A percentile compares a stretch with the other conserved stretches of the same genome.
Conservation (phyloP, 2,113 vertebrate genomes). For the Edolisoma coerulescens region DNA sequence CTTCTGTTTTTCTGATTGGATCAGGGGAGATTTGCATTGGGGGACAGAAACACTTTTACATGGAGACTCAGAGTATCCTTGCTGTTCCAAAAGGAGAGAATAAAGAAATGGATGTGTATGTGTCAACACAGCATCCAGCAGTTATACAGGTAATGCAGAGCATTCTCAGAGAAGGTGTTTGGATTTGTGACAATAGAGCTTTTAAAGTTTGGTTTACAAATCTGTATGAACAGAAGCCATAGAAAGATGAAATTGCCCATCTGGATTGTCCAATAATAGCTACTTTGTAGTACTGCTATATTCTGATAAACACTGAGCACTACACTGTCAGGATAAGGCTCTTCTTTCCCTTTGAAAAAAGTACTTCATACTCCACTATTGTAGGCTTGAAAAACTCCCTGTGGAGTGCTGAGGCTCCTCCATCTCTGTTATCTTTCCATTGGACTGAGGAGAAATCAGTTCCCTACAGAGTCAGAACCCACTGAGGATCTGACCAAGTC, state of each 20-base stretch:
- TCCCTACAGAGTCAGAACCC: background rate
- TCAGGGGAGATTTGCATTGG: slow-evolving; percentile 70
- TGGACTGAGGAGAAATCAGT: background rate
- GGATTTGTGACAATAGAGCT: background rate
- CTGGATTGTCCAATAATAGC: background rate
- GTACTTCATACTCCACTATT: background rate
- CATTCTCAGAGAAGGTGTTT: background rate
- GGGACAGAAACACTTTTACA: slow-evolving; percentile 79
- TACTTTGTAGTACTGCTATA: background rate
- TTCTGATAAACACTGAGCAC: background rate
- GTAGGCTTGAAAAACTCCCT: background rate
- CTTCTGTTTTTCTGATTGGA: background rate
- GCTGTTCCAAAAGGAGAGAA: slow-evolving; percentile 74
- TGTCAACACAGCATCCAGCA: slow-evolving; percentile 70
- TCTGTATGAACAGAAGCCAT: background rate
- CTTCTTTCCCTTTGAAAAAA: background rate
- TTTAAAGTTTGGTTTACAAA: background rate
- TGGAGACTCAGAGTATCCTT: slow-evolving; percentile 77
- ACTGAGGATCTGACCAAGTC: background rate
- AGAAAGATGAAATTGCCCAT: background rate
- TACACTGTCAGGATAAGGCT: background rate
- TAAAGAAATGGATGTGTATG: slow-evolving; percentile 75
- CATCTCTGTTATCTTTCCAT: background rate
- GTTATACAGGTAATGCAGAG: slow-evolving; percentile 62
- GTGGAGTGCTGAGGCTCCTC: background rate